Base-by-base conservation (phyloP, 2,888 invertebrate genomes). In the Nymphalis c-album region DNA sequence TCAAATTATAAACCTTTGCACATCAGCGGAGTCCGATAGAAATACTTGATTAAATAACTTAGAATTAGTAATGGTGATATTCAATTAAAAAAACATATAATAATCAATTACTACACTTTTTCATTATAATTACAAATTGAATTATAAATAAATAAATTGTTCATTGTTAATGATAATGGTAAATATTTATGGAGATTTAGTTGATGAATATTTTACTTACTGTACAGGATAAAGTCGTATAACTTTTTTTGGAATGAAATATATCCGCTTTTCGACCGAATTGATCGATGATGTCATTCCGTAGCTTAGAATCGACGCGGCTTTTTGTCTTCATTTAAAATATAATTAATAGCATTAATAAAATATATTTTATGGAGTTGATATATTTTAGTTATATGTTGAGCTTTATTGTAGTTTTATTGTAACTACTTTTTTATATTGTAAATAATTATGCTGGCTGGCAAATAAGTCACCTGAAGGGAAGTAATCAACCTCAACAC, bases 1-100 rank as follows among this genome's bases (percentile, higher is more conserved):
- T 69, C 63, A 68, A 66, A 69, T 64, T 63, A 69, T 64, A 71
- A 66, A 69, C 69, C 69, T 69, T 47, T 63, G 51, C 22, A 45
- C 40, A 48, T 51, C 55, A 35, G 45, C 18, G 45, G 51, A 46
- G 45, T 53, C 51, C 20, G 66, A 60, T 35, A 18, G 35, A 40
- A 31, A 16, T 50, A 61, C 48, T 20, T 20, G 40, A 7, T 10
- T 13, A 7, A 35, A 35, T 55, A 31, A 55, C 31, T 26, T 55
- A 31, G 26, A 26, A 22, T 17, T 10, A 50, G 5, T 0, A 16
- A 20, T 2, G 10, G 7, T 31, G 7, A 55, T 2, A 31, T 31
- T 55, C 0, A 31, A 31, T 55, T 55, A 7, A 53, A 26, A 16
- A 26, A 8, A 51, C 10, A 51, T 13, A 6, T 10, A 40, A 40